Conservation (phyloP, 53 echinoderm and acorn worm species). For the Arbacia lixula region DNA sequence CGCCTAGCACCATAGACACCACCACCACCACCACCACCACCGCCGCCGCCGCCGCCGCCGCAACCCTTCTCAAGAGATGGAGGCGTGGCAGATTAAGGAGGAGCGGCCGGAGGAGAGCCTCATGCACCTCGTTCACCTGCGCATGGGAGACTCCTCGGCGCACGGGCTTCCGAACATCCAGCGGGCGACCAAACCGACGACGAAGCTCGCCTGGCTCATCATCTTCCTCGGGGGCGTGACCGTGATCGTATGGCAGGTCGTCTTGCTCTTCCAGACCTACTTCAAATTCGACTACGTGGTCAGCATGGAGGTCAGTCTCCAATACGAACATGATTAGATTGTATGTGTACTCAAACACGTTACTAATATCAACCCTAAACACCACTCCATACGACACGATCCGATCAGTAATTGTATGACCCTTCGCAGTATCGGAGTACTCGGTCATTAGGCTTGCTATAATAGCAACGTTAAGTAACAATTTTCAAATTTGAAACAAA, state of each 20-base stretch:
- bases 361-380: too few relatives aligned
- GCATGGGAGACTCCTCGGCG: constrained; percentile 56
- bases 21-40: too few relatives aligned
- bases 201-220: constrained; percentile 53
- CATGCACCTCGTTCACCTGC: neutral
- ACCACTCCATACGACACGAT: too few relatives aligned
- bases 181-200: constrained; percentile 34
- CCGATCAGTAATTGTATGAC: too few relatives aligned
- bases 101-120: neutral
- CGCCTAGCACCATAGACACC: too few relatives aligned
- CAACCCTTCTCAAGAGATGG: neutral
- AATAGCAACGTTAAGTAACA: too few relatives aligned
- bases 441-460: too few relatives aligned
- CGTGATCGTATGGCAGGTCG: constrained; percentile 51
- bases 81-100: neutral
- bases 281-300: constrained; percentile 57
- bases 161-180: constrained; percentile 85
- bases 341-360: too few relatives aligned
- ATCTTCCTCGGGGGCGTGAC: constrained; percentile 52
- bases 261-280: constrained; percentile 36
- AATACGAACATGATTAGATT: too few relatives aligned
- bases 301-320: constrained; percentile 52
- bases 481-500: too few relatives aligned
- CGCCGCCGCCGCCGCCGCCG: too few relatives aligned
- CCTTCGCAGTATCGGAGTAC: too few relatives aligned